These are phyloP conservation scores for Pluvialis apricaria DNA, from an alignment of 2,113 vertebrate genomes.

Conservation along the genomic window DNA sequence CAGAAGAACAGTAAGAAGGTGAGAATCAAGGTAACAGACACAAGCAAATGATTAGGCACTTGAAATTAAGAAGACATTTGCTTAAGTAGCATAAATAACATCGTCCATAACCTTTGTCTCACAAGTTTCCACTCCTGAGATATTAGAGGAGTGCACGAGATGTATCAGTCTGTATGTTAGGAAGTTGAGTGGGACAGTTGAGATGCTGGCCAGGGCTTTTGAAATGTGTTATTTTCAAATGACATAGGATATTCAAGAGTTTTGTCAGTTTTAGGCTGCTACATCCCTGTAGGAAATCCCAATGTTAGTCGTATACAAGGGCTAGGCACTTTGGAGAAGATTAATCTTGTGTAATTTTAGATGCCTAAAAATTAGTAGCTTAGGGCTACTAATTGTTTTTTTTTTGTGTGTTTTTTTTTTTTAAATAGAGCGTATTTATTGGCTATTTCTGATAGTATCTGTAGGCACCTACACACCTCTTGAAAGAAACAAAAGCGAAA, in stretches of 20 bases:
- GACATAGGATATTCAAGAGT: not conserved
- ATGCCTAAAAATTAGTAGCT: not conserved
- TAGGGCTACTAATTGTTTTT: not conserved
- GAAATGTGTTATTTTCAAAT: not conserved
- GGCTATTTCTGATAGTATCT: not conserved
- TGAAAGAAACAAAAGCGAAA: not conserved
- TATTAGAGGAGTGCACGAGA: not conserved
- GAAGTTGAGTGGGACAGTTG: not conserved
- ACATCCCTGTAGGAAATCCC: not conserved
- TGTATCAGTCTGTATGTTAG: not conserved
- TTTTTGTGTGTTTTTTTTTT: not conserved
- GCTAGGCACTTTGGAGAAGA: not conserved
- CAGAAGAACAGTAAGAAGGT: not conserved
- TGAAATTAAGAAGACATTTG: not conserved
- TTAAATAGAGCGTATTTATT: not conserved
- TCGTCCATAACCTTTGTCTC: not conserved
- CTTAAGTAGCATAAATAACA: not conserved
- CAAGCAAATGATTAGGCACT: not conserved
- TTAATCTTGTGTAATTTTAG: not conserved
- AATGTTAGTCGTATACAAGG: not conserved
- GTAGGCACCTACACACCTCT: not conserved
- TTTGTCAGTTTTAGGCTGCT: not conserved
- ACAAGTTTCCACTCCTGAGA: not conserved
- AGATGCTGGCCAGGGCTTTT: not conserved
- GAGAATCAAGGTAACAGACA: not conserved